Conservation (phyloP, 2,113 vertebrate species). For the Ursus arctos region DNA sequence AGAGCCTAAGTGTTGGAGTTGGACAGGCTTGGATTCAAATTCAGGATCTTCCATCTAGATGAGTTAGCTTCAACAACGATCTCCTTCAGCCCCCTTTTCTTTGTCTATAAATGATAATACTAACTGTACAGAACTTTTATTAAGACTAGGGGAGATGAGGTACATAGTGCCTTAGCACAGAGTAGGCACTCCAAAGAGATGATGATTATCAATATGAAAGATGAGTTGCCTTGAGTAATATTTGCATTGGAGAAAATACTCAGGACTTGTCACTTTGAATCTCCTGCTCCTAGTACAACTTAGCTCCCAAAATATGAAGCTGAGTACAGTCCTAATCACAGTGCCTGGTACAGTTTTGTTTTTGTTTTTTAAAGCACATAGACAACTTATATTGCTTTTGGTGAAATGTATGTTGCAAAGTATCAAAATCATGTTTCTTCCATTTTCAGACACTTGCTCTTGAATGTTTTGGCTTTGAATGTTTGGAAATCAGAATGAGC, state of each 20-base stretch:
- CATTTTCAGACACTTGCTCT: slow-evolving; percentile 3
- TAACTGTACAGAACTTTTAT: neutral
- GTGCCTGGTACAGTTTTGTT: neutral
- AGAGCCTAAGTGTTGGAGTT: neutral
- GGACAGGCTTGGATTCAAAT: slow-evolving; percentile 17
- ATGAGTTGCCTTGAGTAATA: neutral
- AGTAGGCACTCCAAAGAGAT: neutral
- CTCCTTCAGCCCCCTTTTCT: neutral
- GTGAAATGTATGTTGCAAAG: neutral
- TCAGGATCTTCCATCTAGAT: neutral
- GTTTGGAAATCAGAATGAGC: slow-evolving; percentile 57
- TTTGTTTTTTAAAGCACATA: neutral
- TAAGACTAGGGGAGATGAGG: neutral
- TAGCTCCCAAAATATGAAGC: slow-evolving; percentile 2
- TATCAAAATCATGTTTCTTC: neutral
- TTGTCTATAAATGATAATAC: neutral
- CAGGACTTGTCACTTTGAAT: neutral
- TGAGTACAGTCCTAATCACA: neutral
- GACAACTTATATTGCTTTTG: neutral
- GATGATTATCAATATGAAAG: neutral
- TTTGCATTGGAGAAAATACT: neutral
- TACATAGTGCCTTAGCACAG: neutral
- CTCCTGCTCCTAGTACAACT: neutral
- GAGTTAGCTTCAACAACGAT: neutral
- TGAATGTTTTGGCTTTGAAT: slow-evolving; percentile 36